These are phyloP conservation scores for Tachina lurida DNA, from an alignment of 2,888 invertebrate genomes.

Conservation along the genomic window DNA sequence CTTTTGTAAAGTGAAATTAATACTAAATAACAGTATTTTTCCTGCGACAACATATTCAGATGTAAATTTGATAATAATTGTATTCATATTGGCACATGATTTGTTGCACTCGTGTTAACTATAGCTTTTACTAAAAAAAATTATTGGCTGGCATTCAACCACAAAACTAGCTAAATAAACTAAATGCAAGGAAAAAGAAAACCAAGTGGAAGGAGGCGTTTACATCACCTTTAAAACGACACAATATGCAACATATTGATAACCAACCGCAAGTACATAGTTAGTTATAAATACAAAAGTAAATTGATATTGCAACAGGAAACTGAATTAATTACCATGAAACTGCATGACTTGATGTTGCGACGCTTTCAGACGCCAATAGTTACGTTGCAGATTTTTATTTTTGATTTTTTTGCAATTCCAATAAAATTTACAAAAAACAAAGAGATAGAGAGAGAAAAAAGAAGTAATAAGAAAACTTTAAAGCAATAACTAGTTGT, in stretches of 20 bases:
- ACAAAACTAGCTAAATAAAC: constrained; percentile 27
- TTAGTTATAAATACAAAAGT: constrained; percentile 26
- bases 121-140: neutral
- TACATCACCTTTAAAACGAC: constrained; percentile 34
- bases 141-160: constrained; percentile 6
- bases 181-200: neutral
- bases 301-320: constrained; percentile 63
- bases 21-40: constrained; percentile 17
- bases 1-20: constrained; percentile 10
- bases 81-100: constrained; percentile 28
- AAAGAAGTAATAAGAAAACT: constrained; percentile 3
- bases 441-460: neutral
- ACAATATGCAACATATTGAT: constrained; percentile 34
- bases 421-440: constrained; percentile 17
- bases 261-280: constrained; percentile 28
- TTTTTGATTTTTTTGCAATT: constrained; percentile 1
- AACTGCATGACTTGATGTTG: constrained; percentile 51
- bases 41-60: constrained; percentile 1
- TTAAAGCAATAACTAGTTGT: constrained; percentile 16
- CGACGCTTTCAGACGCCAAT: constrained; percentile 28
- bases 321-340: constrained; percentile 68
- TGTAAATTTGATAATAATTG: constrained; percentile 15
- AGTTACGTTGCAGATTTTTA: constrained; percentile 7
- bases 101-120: neutral
- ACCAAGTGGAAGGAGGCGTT: constrained; percentile 25